These are phyloP conservation scores for Pinctada fucata DNA, from an alignment of 2,888 invertebrate species.

Conservation along the genomic window DNA sequence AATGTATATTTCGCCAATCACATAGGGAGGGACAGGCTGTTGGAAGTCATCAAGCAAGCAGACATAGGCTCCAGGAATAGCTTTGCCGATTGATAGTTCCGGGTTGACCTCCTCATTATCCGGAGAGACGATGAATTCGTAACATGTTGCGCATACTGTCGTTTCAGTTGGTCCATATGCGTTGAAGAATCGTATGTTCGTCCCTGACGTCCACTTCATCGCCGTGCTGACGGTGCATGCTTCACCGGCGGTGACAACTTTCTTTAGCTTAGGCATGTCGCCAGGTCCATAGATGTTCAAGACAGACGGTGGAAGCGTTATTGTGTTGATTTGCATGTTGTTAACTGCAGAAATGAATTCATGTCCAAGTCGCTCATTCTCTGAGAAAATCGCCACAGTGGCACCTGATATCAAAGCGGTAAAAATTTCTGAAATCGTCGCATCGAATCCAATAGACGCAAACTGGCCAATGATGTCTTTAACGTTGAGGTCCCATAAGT, in stretches of 20 bases:
- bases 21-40: constrained; percentile 84
- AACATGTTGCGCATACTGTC: constrained; percentile 93
- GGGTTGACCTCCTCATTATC: constrained; percentile 74
- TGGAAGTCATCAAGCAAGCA: constrained; percentile 87
- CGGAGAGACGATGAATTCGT: constrained; percentile 79
- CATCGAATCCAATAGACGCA: constrained; percentile 93
- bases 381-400: constrained; percentile 85
- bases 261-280: constrained; percentile 79
- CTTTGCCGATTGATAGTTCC: constrained; percentile 90
- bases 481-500: constrained; percentile 85
- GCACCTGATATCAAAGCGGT: constrained; percentile 87
- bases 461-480: constrained; percentile 90
- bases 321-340: constrained; percentile 78
- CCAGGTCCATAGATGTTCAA: constrained; percentile 79
- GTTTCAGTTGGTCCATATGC: constrained; percentile 95
- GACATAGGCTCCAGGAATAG: constrained; percentile 88
- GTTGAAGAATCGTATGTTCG: constrained; percentile 85
- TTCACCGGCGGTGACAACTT: constrained; percentile 94
- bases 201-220: constrained; percentile 83
- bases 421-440: constrained; percentile 92
- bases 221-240: constrained; percentile 85
- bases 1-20: constrained; percentile 89
- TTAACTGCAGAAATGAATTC: constrained; percentile 84
- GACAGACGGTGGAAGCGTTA: constrained; percentile 88
- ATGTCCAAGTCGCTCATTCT: constrained; percentile 87